Evolutionary conservation across 2,888 invertebrate genomes (phyloP), one percentile per base, ranked within the genome.

Genomic region (Epiblema foenella): DNA sequence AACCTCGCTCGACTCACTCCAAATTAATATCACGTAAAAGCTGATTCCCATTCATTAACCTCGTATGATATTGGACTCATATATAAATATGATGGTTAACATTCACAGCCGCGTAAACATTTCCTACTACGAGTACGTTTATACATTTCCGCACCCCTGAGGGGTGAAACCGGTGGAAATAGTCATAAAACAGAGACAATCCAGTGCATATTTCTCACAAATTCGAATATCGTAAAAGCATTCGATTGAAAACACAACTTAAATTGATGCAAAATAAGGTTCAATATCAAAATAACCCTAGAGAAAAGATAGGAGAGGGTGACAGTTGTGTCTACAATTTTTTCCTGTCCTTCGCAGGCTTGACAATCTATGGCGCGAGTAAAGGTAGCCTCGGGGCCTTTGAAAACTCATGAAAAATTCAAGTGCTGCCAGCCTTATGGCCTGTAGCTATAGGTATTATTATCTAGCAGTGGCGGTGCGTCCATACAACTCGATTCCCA

Each of bases 361-460:
- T 58, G 57, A 69, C 67, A 66, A 66, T 58, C 62, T 67, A 71
- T 24, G 71, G 60, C 63, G 73, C 66, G 73, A 73, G 69, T 72
- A 57, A 72, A 74, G 72, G 79, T 81, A 78, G 84, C 85, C 85
- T 72, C 75, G 71, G 71, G 83, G 86, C 85, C 84, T 89, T 88
- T 89, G 87, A 88, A 82, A 87, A 80, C 86, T 89, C 86, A 89
- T 91, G 88, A 89, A 91, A 90, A 85, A 90, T 89, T 87, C 89
- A 90, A 86, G 82, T 82, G 76, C 78, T 82, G 76, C 77, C 79
- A 77, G 80, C 83, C 82, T 84, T 81, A 83, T n/a, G n/a, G n/a
- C n/a, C n/a, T n/a, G n/a, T n/a, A n/a, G n/a, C n/a, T n/a, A n/a
- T n/a, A n/a, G n/a, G n/a, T n/a, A n/a, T n/a, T n/a, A n/a, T n/a